phyloP scores from a whole-genome alignment of 1,140 invertebrate genomes.

The Elymnias hypermnestra region DNA sequence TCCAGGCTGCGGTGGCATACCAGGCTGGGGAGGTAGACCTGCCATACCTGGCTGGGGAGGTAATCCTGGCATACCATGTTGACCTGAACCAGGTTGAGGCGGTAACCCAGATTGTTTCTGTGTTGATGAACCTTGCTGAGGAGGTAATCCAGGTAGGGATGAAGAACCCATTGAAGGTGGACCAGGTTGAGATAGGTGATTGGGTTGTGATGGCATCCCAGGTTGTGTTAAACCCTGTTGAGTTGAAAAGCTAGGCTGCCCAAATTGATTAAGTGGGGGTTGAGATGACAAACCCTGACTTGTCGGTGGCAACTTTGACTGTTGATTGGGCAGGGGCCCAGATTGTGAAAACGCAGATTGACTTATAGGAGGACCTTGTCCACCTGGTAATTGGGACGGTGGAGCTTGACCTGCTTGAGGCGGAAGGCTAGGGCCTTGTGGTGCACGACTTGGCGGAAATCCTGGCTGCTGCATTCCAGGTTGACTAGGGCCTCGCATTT shows the following conservation, averaged over 20 bases:
- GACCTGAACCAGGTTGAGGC: too few species aligned
- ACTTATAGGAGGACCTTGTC: slow-evolving; percentile 6
- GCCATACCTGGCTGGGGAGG: slow-evolving; percentile 25
- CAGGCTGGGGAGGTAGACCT: slow-evolving; percentile 16
- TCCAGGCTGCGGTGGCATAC: slow-evolving; percentile 22
- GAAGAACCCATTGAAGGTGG: background rate
- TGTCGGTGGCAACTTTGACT: background rate
- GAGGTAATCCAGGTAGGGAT: slow-evolving; percentile 28
- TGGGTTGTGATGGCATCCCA: slow-evolving; percentile 20
- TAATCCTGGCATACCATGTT: too few species aligned
- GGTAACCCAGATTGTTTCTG: too few species aligned
- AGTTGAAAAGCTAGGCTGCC: slow-evolving; percentile 6
- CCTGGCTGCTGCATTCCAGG: slow-evolving; percentile 24
- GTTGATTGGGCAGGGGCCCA: slow-evolving; percentile 17
- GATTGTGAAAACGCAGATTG: slow-evolving; percentile 18
- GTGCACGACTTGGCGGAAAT: slow-evolving; percentile 15
- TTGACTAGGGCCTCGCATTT: slow-evolving; percentile 16
- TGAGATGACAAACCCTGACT: background rate
- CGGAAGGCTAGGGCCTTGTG: slow-evolving; percentile 13
- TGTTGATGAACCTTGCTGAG: slow-evolving; percentile 41
- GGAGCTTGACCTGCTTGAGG: slow-evolving; percentile 4
- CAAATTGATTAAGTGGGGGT: slow-evolving; percentile 11
- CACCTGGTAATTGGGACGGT: slow-evolving; percentile 1
- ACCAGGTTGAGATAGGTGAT: slow-evolving; percentile 16
- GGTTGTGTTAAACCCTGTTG: slow-evolving; percentile 13